A percentile compares a stretch with the other conserved stretches of the same genome.
phyloP scores from a whole-genome alignment of 1,140 invertebrate species.

The Euwallacea fornicatus region DNA sequence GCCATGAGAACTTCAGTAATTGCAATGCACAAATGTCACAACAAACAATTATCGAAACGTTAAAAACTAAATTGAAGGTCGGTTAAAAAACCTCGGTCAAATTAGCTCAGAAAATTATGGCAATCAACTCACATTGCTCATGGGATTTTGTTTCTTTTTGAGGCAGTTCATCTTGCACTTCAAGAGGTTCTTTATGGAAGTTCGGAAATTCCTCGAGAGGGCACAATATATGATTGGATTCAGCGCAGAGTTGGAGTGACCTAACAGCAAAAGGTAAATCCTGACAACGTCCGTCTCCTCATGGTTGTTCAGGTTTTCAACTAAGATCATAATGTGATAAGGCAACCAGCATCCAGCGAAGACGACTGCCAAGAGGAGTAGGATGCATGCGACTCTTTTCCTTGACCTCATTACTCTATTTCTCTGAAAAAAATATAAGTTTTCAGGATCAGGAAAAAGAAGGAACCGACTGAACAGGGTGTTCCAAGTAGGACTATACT shows the following conservation, averaged over 20 bases:
- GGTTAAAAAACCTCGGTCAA: neutral
- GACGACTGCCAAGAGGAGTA: slow-evolving; percentile 70
- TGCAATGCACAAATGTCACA: too few species aligned
- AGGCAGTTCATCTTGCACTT: slow-evolving; percentile 48
- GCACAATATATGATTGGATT: slow-evolving; percentile 89
- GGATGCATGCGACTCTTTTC: slow-evolving; percentile 71
- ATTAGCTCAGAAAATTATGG: neutral
- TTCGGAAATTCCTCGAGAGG: slow-evolving; percentile 83
- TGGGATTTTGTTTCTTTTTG: slow-evolving; percentile 21
- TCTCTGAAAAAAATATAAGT: slow-evolving; percentile 56
- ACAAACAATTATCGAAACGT: too few species aligned
- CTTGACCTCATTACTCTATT: slow-evolving; percentile 67
- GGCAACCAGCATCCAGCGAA: slow-evolving; percentile 82
- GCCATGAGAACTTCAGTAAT: too few species aligned
- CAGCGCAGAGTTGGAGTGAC: slow-evolving; percentile 80
- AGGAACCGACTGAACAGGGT: too few species aligned
- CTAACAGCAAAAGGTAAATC: slow-evolving; percentile 59
- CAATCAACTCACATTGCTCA: slow-evolving; percentile 23
- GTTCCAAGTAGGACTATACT: neutral
- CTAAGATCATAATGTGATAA: slow-evolving; percentile 68
- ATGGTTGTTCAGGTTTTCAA: slow-evolving; percentile 60
- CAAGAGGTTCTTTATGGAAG: slow-evolving; percentile 64
- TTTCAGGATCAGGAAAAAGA: neutral
- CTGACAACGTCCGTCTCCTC: slow-evolving; percentile 50
- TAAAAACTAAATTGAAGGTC: too few species aligned